Percentiles rank a stretch among this genome's conserved stretches.
phyloP scores from a whole-genome alignment of 2,113 vertebrate genomes.

The Prolemur simus region DNA sequence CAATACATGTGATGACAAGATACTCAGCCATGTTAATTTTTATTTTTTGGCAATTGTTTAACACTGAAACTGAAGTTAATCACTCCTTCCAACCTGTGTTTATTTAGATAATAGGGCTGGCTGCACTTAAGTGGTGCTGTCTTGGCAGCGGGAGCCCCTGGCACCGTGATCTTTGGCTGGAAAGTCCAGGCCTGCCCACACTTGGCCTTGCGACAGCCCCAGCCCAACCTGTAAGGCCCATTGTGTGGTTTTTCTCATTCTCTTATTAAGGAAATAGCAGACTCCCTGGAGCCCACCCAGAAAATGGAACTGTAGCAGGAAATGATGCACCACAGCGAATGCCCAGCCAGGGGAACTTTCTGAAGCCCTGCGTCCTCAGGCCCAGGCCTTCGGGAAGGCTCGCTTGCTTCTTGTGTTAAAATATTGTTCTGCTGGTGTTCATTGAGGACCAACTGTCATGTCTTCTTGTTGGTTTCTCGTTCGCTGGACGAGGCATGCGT shows the following conservation, averaged over 20 bases:
- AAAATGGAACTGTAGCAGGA: background rate
- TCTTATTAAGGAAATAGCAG: slow-evolving; percentile 67
- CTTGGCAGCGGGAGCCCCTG: slow-evolving; percentile 61
- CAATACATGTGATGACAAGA: slow-evolving; percentile 57
- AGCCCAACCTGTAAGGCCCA: background rate
- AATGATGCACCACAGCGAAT: fast-evolving
- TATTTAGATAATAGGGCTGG: slow-evolving; percentile 68
- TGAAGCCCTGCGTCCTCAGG: background rate
- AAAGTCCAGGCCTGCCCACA: slow-evolving; percentile 64
- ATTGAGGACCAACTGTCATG: background rate
- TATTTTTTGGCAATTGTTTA: slow-evolving; percentile 62
- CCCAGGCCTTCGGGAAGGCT: background rate
- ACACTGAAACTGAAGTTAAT: slow-evolving; percentile 64
- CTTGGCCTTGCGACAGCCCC: slow-evolving; percentile 57
- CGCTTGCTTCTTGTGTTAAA: fast-evolving
- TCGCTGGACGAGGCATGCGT: background rate
- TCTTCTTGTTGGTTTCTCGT: background rate
- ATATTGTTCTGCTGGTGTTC: background rate
- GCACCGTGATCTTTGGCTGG: slow-evolving; percentile 64
- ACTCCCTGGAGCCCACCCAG: background rate
- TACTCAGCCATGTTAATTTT: slow-evolving; percentile 54
- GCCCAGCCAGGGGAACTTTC: background rate
- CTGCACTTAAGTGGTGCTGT: slow-evolving; percentile 33
- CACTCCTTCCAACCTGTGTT: slow-evolving; percentile 46
- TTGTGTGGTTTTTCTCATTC: slow-evolving; percentile 25